Percentiles rank a stretch among this genome's conserved stretches.
These are phyloP conservation scores for Hyperopisus bebe DNA, from an alignment of 2,113 vertebrate genomes.

Conservation along the genomic window DNA sequence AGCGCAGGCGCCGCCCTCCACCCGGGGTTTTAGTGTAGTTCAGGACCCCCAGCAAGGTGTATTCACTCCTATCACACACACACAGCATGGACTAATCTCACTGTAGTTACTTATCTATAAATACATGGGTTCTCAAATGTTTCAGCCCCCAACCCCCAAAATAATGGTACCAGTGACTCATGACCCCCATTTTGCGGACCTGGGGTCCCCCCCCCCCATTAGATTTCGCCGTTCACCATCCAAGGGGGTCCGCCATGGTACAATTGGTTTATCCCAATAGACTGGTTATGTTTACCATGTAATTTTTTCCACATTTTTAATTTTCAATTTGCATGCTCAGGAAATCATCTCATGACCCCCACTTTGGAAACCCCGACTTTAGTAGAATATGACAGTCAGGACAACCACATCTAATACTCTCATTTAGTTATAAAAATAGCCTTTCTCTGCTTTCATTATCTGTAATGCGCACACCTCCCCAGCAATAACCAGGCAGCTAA, in stretches of 20 bases:
- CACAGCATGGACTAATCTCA: background rate
- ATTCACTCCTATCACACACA: constrained; percentile 62
- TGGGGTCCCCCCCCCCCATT: background rate
- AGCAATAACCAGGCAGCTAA: background rate
- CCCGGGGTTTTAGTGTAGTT: constrained; percentile 92
- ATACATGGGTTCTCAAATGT: background rate
- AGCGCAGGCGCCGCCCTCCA: constrained; percentile 81
- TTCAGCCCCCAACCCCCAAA: background rate
- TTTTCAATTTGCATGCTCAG: background rate
- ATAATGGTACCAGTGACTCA: background rate
- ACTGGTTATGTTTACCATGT: background rate
- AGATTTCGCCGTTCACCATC: background rate
- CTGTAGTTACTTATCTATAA: background rate
- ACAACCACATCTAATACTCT: background rate
- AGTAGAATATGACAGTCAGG: background rate
- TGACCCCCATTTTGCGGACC: background rate
- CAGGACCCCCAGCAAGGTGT: constrained; percentile 83
- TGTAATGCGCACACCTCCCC: background rate
- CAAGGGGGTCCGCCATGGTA: background rate
- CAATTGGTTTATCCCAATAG: background rate
- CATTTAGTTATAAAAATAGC: background rate
- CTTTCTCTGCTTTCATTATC: background rate
- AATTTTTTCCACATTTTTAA: background rate
- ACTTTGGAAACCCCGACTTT: background rate
- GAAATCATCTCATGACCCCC: background rate